Percentiles rank a stretch among this genome's conserved stretches.
These are phyloP conservation scores for Dermochelys coriacea DNA, from an alignment of 2,797 vertebrate species.

Conservation along the genomic window DNA sequence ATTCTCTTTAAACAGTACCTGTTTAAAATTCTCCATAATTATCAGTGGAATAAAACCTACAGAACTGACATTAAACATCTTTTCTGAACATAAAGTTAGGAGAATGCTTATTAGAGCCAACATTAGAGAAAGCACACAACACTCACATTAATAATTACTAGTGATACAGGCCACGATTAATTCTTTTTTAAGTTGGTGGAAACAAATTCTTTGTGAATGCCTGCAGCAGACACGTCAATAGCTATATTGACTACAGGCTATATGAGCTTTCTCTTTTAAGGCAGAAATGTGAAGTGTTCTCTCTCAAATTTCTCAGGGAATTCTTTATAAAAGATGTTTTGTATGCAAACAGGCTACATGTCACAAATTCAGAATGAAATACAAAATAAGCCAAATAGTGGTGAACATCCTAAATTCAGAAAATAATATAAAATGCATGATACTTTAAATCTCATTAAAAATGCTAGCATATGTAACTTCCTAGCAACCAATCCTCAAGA, in stretches of 20 bases:
- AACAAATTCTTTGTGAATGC: constrained; percentile 70
- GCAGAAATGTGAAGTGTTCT: constrained; percentile 47
- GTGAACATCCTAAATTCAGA: constrained; percentile 74
- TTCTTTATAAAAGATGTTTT: constrained; percentile 69
- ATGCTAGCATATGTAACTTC: constrained; percentile 81
- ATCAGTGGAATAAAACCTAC: constrained; percentile 53
- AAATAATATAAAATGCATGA: constrained; percentile 82
- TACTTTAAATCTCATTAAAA: constrained; percentile 84
- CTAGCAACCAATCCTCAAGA: constrained; percentile 82
- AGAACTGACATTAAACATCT: constrained; percentile 48
- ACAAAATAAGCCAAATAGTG: constrained; percentile 77
- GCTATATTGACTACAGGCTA: too few species aligned
- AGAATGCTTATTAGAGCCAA: constrained; percentile 42
- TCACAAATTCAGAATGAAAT: constrained; percentile 75
- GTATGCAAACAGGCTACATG: constrained; percentile 66
- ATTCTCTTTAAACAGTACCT: constrained; percentile 48
- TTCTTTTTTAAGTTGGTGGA: constrained; percentile 61
- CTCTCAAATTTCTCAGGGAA: constrained; percentile 69
- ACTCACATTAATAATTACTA: constrained; percentile 61
- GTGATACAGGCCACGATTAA: constrained; percentile 45
- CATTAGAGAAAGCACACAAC: constrained; percentile 1
- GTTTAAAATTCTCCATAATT: too few species aligned
- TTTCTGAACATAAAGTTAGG: constrained; percentile 69
- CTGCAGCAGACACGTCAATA: constrained; percentile 36
- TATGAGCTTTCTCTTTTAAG: constrained; percentile 54